Conservation (phyloP, 2,888 invertebrate species). For the Helobdella robusta region DNA sequence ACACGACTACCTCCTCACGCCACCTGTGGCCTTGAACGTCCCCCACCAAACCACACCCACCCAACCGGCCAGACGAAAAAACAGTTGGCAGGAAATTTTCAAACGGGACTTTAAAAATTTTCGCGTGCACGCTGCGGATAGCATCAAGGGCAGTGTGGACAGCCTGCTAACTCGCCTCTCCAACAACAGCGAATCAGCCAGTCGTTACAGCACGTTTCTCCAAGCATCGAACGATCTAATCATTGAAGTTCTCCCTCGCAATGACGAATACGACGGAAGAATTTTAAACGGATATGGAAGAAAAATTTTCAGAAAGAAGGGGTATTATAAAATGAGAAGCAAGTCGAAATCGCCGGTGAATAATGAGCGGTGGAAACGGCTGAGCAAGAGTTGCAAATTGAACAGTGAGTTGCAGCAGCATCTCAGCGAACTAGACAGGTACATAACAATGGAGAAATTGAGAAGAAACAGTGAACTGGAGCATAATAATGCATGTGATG, state of each 20-base stretch:
- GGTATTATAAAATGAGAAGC: background rate
- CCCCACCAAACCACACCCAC: background rate
- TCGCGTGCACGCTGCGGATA: background rate
- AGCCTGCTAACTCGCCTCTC: slow-evolving; percentile 12
- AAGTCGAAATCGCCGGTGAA: background rate
- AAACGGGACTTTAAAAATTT: slow-evolving; percentile 4
- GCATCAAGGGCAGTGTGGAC: slow-evolving; percentile 23
- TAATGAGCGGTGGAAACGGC: background rate
- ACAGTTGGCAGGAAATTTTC: slow-evolving; percentile 13
- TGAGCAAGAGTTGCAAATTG: background rate
- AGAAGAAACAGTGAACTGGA: too few relatives aligned
- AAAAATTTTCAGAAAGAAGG: too few relatives aligned
- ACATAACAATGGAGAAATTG: too few relatives aligned
- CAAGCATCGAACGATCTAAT: background rate
- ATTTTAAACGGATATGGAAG: too few relatives aligned
- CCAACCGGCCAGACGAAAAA: background rate
- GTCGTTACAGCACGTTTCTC: background rate
- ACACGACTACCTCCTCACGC: slow-evolving; percentile 4
- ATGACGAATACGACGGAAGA: background rate
- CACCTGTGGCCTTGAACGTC: background rate
- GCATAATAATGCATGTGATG: too few relatives aligned
- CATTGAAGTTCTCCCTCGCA: slow-evolving; percentile 10
- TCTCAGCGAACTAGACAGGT: slow-evolving; percentile 8
- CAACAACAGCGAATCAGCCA: background rate
- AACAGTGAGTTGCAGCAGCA: background rate